A percentile compares a stretch with the other conserved stretches of the same genome.
These are phyloP conservation scores for Ceratina calcarata DNA, from an alignment of 1,140 invertebrate species.

Conservation along the genomic window DNA sequence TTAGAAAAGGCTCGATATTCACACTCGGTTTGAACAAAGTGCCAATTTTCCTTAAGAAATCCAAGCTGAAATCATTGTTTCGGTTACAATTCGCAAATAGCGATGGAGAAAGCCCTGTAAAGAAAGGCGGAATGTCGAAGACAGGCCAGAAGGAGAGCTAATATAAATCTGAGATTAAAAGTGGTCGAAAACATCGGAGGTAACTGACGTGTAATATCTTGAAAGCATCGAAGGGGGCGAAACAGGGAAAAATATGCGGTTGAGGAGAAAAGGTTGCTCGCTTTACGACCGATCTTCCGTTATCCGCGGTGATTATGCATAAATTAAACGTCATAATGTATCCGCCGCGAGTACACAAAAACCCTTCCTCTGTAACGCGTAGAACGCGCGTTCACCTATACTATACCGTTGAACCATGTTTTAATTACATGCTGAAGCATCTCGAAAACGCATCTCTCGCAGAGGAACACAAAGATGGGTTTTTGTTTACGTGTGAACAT, in stretches of 20 bases:
- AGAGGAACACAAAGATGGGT: not conserved
- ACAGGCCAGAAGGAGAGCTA: slow-evolving; percentile 25
- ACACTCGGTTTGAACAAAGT: no score
- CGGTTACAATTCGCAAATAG: slow-evolving; percentile 13
- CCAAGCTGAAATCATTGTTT: slow-evolving; percentile 29
- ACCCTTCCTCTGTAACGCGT: slow-evolving; percentile 12
- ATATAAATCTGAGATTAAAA: slow-evolving; percentile 66
- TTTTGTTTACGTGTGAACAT: not conserved
- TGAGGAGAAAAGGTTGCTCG: not conserved
- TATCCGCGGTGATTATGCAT: slow-evolving; percentile 42
- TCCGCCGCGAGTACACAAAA: not conserved
- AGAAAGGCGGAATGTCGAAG: slow-evolving; percentile 17
- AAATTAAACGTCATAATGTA: slow-evolving; percentile 54
- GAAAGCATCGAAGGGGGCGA: slow-evolving; percentile 55
- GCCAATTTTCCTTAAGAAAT: slow-evolving; percentile 14
- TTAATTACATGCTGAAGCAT: slow-evolving; percentile 24
- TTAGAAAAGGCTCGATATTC: no score
- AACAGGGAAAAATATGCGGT: slow-evolving; percentile 21
- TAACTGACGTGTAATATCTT: slow-evolving; percentile 59
- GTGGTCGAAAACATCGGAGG: slow-evolving; percentile 56
- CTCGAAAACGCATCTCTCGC: not conserved
- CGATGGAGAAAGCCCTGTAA: slow-evolving; percentile 7
- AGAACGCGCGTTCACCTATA: slow-evolving; percentile 1
- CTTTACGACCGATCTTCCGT: not conserved
- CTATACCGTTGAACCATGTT: slow-evolving; percentile 2